phyloP scores from a whole-genome alignment of 2,888 invertebrate species.

The Rhogogaster chlorosoma region DNA sequence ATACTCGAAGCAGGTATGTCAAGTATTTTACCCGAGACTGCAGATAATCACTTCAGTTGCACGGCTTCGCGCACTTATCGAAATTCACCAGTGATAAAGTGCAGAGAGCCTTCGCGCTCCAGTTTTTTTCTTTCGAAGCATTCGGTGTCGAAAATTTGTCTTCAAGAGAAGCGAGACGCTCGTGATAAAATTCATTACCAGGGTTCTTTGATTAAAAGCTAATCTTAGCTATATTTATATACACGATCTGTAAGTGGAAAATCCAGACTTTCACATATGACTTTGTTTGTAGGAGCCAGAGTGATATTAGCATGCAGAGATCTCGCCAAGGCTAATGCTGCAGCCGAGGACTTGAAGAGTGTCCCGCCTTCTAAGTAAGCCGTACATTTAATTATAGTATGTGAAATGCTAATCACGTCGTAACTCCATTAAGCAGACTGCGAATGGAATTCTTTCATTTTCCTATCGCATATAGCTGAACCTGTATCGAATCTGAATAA shows the following conservation, averaged over 20 bases:
- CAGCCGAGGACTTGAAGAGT: slow-evolving; percentile 75
- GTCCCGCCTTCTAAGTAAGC: slow-evolving; percentile 65
- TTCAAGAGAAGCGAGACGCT: neutral
- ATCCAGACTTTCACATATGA: neutral
- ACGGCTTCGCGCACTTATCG: neutral
- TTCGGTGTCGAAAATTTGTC: neutral
- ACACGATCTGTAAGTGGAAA: neutral
- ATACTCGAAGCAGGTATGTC: neutral
- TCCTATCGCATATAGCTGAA: neutral
- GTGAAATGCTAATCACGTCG: neutral
- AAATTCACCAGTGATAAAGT: neutral
- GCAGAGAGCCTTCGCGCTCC: neutral
- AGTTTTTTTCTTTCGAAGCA: neutral
- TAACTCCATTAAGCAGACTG: too few species aligned
- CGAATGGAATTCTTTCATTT: neutral
- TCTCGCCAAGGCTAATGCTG: slow-evolving; percentile 75
- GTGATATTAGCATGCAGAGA: slow-evolving; percentile 80
- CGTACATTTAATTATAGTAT: neutral
- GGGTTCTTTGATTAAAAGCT: neutral
- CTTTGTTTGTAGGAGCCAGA: slow-evolving; percentile 68
- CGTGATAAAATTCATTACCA: neutral
- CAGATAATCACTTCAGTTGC: neutral
- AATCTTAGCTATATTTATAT: neutral
- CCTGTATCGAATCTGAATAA: too few species aligned
- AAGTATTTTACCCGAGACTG: neutral